These are phyloP conservation scores for Troides aeacus DNA, from an alignment of 2,888 invertebrate genomes.

Conservation along the genomic window DNA sequence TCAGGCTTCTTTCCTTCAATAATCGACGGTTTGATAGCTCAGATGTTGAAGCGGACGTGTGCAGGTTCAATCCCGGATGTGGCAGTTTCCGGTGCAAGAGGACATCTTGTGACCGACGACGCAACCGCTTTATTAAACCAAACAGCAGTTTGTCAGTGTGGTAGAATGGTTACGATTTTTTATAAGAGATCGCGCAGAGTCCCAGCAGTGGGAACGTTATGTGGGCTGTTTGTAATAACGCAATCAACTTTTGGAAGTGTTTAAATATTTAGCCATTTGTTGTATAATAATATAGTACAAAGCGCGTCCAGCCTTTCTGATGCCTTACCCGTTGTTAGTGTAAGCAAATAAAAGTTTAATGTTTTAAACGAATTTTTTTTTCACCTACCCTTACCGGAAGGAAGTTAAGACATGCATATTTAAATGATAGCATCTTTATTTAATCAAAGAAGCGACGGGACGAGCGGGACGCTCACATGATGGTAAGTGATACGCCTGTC, in stretches of 20 bases:
- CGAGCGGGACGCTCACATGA: too few relatives aligned
- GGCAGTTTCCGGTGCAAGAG: not conserved
- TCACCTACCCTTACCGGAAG: not conserved
- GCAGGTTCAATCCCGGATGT: not conserved
- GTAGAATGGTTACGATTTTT: too few relatives aligned
- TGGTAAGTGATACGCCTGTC: too few relatives aligned
- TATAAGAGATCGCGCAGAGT: too few relatives aligned
- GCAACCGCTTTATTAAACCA: too few relatives aligned
- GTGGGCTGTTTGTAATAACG: not conserved
- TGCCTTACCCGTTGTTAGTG: constrained; percentile 46
- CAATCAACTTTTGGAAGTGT: constrained; percentile 11
- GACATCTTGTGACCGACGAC: too few relatives aligned
- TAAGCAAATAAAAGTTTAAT: constrained; percentile 45
- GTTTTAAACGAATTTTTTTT: constrained; percentile 33
- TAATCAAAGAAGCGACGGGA: too few relatives aligned
- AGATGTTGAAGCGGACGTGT: not conserved
- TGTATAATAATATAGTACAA: constrained; percentile 40
- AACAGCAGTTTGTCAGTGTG: too few relatives aligned
- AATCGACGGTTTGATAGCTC: not conserved
- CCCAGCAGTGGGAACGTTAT: too few relatives aligned
- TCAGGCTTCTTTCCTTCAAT: too few relatives aligned
- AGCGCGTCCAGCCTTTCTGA: constrained; percentile 44
- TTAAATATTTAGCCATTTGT: constrained; percentile 10
- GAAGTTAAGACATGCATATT: not conserved
- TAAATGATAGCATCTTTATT: too few relatives aligned